Base-by-base conservation (phyloP, 2,888 invertebrate species). In the Acrobeloides nanus region DNA sequence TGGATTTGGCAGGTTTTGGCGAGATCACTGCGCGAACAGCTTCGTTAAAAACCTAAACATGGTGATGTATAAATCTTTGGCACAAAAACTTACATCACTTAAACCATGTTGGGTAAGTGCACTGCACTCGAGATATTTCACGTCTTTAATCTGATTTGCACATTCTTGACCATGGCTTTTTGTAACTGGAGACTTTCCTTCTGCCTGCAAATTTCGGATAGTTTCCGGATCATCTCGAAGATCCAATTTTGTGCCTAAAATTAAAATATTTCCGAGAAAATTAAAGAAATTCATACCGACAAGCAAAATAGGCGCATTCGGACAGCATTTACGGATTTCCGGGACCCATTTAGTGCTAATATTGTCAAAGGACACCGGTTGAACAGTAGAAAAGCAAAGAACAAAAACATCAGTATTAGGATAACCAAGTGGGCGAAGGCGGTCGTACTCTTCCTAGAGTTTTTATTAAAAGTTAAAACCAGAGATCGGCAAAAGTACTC, bases 341-440 rank as follows among this genome's bases (percentile, higher is more conserved):
- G 95, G 95, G 79, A 90, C 90, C 97, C 95, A 97, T 81, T 97
- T 97, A 62, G 90, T 90, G 74, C 89, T 89, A 58, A 97, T 92
- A 82, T 95, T 97, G 81, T 95, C 95, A 81, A 92, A 95, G 40
- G 95, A 95, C 43, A 93, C 92, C 57, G 95, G 95, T 77, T 92
- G 90, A 68, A 95, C 92, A 64, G 97, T 90, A 79, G 92, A 92
- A 81, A 92, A 97, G 81, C 95, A 97, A 79, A 97, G 89, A 72
- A 97, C 84, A 80, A 97, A 97, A 59, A 97, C 95, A 79, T 97
- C 95, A 61, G 95, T 97, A 82, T 82, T 93, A 74, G 95, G 93
- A 78, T 95, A 95, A 65, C 90, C 90, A 57, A 95, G 81, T 33
- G 95, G 93, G 68, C 93, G 82, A 60, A 95, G 81, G 76, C 93